Percentiles rank a stretch among this genome's conserved stretches.
These are phyloP conservation scores for Hirundichthys speculiger DNA, from an alignment of 2,113 vertebrate species.

Conservation along the genomic window DNA sequence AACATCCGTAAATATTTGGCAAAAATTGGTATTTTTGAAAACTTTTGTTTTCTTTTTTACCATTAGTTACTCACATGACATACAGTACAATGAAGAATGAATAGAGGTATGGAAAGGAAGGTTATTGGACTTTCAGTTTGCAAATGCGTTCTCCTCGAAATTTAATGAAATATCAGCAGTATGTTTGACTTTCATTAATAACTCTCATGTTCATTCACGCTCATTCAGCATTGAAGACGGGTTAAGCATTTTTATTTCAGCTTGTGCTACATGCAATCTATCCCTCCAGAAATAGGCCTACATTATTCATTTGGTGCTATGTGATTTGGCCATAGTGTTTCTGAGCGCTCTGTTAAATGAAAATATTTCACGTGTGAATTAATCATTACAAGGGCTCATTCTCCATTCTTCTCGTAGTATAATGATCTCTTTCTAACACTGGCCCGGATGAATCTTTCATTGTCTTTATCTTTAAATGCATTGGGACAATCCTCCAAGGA, in stretches of 20 bases:
- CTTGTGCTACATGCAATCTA: slow-evolving; percentile 45
- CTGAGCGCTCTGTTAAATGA: slow-evolving; percentile 67
- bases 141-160: slow-evolving; percentile 45
- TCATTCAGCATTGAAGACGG: slow-evolving; percentile 59
- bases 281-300: slow-evolving; percentile 53
- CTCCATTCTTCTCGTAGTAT: slow-evolving; percentile 54
- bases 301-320: slow-evolving; percentile 62
- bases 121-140: slow-evolving; percentile 46
- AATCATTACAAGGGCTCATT: slow-evolving; percentile 66
- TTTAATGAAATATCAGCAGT: slow-evolving; percentile 60
- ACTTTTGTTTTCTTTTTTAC: neutral
- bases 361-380: slow-evolving; percentile 76
- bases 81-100: slow-evolving; percentile 14
- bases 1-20: slow-evolving; percentile 52
- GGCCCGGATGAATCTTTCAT: slow-evolving; percentile 69
- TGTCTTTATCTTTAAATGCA: slow-evolving; percentile 71
- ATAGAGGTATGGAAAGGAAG: slow-evolving; percentile 26
- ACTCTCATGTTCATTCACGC: slow-evolving; percentile 43
- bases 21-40: slow-evolving; percentile 18
- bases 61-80: slow-evolving; percentile 12
- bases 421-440: slow-evolving; percentile 58
- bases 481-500: slow-evolving; percentile 55
- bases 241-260: slow-evolving; percentile 56
- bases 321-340: slow-evolving; percentile 62
- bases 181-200: slow-evolving; percentile 64